Evolutionary conservation across 2,888 invertebrate genomes (phyloP), one percentile per base, ranked within the genome.

Genomic region (Aphrophora alni): DNA sequence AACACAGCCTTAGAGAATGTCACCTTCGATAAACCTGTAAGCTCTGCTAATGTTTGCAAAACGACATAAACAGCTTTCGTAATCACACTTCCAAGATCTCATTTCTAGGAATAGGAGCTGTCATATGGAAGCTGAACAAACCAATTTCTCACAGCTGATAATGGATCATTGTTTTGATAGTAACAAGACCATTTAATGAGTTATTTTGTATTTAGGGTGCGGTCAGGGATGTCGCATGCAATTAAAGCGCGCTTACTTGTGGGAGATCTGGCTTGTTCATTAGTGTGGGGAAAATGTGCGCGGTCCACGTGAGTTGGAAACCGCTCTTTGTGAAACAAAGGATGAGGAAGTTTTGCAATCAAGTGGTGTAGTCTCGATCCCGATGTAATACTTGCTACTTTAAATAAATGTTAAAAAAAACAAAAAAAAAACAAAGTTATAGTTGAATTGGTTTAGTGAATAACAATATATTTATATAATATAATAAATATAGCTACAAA

Each of bases 181-280:
- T 59, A 21, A 59, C 59, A 59, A 21, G 59, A 59, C 1, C 59
- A 21, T 59, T 21, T 59, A 59, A 59, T 59, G 59, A 59, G 59
- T 59, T 59, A 59, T 21, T 59, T 3, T 59, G 21, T 59, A 21
- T 59, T n/a, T 59, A 59, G 59, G 59, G 59, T 59, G 59, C 59
- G 59, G 59, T 59, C 21, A 21, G 59, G 59, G 59, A 59, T 59
- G 59, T 59, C n/a, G 59, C 59, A 2, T n/a, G 59, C 59, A 59
- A 59, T 59, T 59, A 59, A 59, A 59, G 14, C 21, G 1, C 8
- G 12, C 59, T 5, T 59, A 21, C 59, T 59, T n/a, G 59, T 59
- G 59, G 59, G 59, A 59, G 59, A 59, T 59, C 59, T 21, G 59
- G 59, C 59, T 59, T 21, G 59, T 59, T 59, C 59, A 59, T 59